Conservation (phyloP, 2,113 vertebrate genomes). For the Melanotaenia duboulayi region DNA sequence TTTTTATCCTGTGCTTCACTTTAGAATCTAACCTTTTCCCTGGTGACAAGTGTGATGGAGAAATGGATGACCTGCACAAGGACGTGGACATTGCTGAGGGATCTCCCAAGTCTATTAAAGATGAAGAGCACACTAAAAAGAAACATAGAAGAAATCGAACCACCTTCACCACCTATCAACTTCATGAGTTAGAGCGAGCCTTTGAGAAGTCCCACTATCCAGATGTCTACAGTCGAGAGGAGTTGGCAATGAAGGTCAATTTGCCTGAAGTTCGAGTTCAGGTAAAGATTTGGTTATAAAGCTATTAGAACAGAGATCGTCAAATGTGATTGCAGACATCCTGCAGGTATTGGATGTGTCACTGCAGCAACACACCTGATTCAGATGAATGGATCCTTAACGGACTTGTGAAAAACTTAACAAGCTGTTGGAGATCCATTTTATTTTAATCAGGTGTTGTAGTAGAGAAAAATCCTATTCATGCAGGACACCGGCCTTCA, state of each 20-base stretch:
- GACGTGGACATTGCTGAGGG: slow-evolving; percentile 60
- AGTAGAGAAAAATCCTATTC: too few species aligned
- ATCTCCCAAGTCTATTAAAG: slow-evolving; percentile 72
- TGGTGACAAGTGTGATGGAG: slow-evolving; percentile 83
- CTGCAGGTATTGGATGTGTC: too few species aligned
- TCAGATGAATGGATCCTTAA: too few species aligned
- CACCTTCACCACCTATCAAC: slow-evolving; percentile 93
- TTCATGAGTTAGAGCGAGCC: slow-evolving; percentile 91
- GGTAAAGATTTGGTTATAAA: slow-evolving; percentile 77
- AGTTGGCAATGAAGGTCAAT: slow-evolving; percentile 93
- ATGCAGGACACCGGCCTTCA: too few species aligned
- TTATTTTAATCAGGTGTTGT: too few species aligned
- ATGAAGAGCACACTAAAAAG: slow-evolving; percentile 90
- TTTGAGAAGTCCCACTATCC: slow-evolving; percentile 95
- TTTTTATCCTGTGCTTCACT: slow-evolving; percentile 1
- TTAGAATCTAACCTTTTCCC: slow-evolving; percentile 84
- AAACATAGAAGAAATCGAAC: slow-evolving; percentile 91
- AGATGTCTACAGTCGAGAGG: slow-evolving; percentile 91
- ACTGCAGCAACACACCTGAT: too few species aligned
- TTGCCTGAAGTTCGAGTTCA: slow-evolving; percentile 92
- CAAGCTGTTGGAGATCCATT: too few species aligned
- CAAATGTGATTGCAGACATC: too few species aligned
- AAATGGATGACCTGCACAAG: slow-evolving; percentile 79
- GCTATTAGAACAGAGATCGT: neutral
- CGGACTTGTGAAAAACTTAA: too few species aligned